Base-by-base conservation (phyloP, 1,140 invertebrate genomes). In the Drosophila quadrilineata region DNA sequence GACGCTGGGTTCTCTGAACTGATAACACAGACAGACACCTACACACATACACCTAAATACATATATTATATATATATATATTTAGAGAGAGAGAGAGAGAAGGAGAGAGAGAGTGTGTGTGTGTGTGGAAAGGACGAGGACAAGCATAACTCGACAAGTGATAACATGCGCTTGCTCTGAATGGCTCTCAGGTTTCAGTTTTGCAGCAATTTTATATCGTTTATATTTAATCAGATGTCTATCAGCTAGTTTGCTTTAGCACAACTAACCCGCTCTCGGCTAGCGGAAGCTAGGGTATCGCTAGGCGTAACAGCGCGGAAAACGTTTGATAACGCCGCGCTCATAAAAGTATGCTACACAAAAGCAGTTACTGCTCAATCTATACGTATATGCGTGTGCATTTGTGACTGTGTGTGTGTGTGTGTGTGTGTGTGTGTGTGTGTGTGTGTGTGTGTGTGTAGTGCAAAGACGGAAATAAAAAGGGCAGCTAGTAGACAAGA, bases 401-500 rank as follows among this genome's bases (percentile, higher is more conserved):
- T 56, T 33, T 45, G 29, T 35, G 8, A 28, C 5, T 49, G 43
- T 50, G 53, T 50, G 14, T 33, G 16, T 52, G 24, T 33, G 41
- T 31, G 40, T 46, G 24, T 63, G 24, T 40, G 10, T 45, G 29
- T 35, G 8, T 33, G 5, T 58, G 36, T 50, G 33, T 26, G 21
- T 21, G 9, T 48, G 46, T 53, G 49, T 54, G 17, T 38, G 21
- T 54, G 28, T 40, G 35, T 56, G 48, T 43, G 73, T 59, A 67
- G 65, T 75, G 71, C 77, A 84, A 84, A 77, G 65, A 57, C 73
- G 70, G 65, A 66, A 77, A 77, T 66, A 74, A 82, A 85, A 84
- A 85, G 60, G 74, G 65, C 73, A 85, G 79, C 74, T 56, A 77
- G 79, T 54, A 75, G 77, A 85, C 79, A 84, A 84, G 77, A 84